Conservation (phyloP, 2,888 invertebrate genomes). For the Spicauda simplicius region DNA sequence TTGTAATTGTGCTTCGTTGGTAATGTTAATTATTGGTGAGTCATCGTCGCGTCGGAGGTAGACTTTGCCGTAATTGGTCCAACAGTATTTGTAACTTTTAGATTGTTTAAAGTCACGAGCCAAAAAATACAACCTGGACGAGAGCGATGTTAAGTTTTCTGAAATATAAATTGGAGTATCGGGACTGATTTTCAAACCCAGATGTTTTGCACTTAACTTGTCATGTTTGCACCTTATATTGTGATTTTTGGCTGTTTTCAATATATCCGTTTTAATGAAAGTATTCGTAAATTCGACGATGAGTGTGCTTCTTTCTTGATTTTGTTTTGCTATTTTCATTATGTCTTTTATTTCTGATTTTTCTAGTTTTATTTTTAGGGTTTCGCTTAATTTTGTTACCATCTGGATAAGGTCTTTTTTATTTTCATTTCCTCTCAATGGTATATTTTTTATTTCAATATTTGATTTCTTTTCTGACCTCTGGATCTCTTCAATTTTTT, state of each 20-base stretch:
- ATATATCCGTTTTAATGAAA: neutral
- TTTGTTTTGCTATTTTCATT: conserved; percentile 1
- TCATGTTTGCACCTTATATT: conserved; percentile 13
- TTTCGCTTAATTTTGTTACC: conserved; percentile 1
- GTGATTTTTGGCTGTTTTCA: conserved; percentile 7
- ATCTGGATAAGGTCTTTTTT: conserved; percentile 13
- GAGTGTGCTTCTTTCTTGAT: conserved; percentile 13
- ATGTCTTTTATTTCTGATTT: conserved; percentile 6
- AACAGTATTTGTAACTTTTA: conserved; percentile 18
- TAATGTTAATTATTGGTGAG: neutral
- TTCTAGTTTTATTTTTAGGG: neutral
- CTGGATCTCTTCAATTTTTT: conserved; percentile 22
- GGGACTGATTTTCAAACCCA: conserved; percentile 4
- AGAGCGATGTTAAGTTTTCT: conserved; percentile 9
- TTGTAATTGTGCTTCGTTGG: neutral
- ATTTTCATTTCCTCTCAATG: conserved; percentile 12
- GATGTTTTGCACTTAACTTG: conserved; percentile 23
- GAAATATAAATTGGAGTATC: conserved; percentile 15
- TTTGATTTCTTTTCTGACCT: conserved; percentile 10
- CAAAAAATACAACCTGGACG: conserved; percentile 5
- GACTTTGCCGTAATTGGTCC: conserved; percentile 20
- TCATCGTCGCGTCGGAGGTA: neutral
- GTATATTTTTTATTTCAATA: conserved; percentile 20
- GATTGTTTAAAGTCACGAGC: conserved; percentile 3
- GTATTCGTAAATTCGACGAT: conserved; percentile 21